Evolutionary conservation across 2,888 invertebrate genomes (phyloP), one percentile per base, ranked within the genome.

Genomic region (Arctia plantaginis): DNA sequence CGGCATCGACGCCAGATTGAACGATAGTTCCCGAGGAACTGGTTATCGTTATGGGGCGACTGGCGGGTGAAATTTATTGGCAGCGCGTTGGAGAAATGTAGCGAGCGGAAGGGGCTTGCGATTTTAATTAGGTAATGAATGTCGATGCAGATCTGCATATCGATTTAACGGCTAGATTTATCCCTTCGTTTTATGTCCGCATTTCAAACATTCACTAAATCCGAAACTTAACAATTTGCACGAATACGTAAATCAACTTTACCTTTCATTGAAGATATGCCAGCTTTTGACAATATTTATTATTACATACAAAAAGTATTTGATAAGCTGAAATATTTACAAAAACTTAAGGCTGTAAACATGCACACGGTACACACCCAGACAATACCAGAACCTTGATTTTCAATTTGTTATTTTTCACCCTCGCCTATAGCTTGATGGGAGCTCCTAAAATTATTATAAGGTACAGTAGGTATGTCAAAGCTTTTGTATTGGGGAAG

Each of bases 121-220:
- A 95, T 95, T 95, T 95, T 95, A 95, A 95, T 95, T 95, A 95
- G 95, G 95, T 95, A 95, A 95, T 95, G 95, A 95, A 95, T 94
- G 95, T 95, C 95, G 95, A 95, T 94, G 94, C 93, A 93, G 95
- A 95, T 95, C 95, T 95, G 95, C 95, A 95, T 95, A 95, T 95
- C 94, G 94, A 90, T 93, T 93, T 92, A 93, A 93, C 93, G 90
- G 93, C 93, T 94, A 94, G 94, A 95, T 95, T 95, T 95, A 95
- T 95, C 92, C 91, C 90, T 92, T 91, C 90, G 91, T 90, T 92
- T 88, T 88, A 90, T 91, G 92, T 92, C 91, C 89, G 89, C 86
- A 89, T 92, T 93, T 92, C 90, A 91, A 92, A 92, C 88, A 89
- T 89, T 88, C 88, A 88, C 90, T 92, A 89, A 91, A 93, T 92